These are phyloP conservation scores for Caenorhabditis afra DNA, from an alignment of 2,888 invertebrate genomes.

Conservation along the genomic window DNA sequence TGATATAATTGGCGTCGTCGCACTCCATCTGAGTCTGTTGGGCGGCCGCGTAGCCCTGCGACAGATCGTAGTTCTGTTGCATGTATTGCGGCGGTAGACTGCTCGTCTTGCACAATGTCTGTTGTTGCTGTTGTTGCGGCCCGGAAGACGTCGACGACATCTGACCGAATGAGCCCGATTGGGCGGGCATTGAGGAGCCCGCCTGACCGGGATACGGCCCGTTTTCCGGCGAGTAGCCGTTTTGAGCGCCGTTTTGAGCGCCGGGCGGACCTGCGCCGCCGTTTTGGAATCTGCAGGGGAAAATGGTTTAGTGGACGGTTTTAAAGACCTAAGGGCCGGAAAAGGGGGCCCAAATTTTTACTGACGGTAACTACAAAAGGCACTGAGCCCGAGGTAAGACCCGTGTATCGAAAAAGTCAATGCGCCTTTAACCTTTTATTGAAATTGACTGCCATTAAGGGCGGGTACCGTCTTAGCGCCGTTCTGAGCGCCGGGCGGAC, in stretches of 20 bases:
- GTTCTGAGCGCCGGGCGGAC: too few relatives aligned
- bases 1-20: conserved; percentile 57
- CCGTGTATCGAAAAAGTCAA: too few relatives aligned
- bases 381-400: too few relatives aligned
- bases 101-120: conserved; percentile 27
- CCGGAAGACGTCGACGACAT: conserved; percentile 23
- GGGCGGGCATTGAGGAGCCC: conserved; percentile 13
- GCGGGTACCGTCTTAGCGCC: too few relatives aligned
- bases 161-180: conserved; percentile 35
- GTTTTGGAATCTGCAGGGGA: conserved; percentile 51
- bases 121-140: conserved; percentile 28
- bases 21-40: conserved; percentile 57
- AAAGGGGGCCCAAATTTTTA: too few relatives aligned
- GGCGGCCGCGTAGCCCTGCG: conserved; percentile 15
- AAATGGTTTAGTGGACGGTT: not conserved
- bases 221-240: not conserved
- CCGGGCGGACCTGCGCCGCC: conserved; percentile 20
- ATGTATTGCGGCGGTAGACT: conserved; percentile 40
- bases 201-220: conserved; percentile 17
- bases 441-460: too few relatives aligned
- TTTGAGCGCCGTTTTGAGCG: too few relatives aligned
- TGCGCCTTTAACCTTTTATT: too few relatives aligned
- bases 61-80: conserved; percentile 43
- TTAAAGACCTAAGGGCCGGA: too few relatives aligned
- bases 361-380: too few relatives aligned